Base-by-base conservation (phyloP, 2,113 vertebrate genomes). In the Etheostoma cragini region DNA sequence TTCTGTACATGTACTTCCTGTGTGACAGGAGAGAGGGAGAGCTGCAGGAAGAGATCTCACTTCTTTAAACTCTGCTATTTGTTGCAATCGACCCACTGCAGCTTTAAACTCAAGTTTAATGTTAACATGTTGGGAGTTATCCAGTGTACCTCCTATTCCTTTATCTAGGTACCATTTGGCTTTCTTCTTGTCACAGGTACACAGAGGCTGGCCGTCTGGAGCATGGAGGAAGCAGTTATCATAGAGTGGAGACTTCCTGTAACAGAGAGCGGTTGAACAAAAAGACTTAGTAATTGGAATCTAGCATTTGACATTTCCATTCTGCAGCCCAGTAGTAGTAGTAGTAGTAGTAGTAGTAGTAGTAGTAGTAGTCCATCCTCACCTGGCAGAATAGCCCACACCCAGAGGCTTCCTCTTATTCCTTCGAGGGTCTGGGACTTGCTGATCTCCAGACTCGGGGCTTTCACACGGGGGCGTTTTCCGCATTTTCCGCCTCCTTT, bases 161-260 rank as follows among this genome's bases (percentile, higher is more conserved):
- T 99, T 99, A 87, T 99, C 96, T 79, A 99, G 94, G 90, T 99
- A 99, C 98, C 98, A 99, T 76, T 97, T 97, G 81, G 98, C 98
- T 87, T 99, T 99, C 93, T 98, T 99, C 91, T 97, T 96, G 93
- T 99, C 98, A 79, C 98, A 99, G 22, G 98, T 99, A 75, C 98
- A 99, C 46, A 99, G 95, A 0, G 98, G 98, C 80, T 99, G 97
- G 46, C 97, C 97, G 21, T 99, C 98, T 6, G 98, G 98, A 0
- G 98, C 98, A 8, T 99, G 95, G 45, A 99, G 96, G 89, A 98
- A 99, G 90, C 98, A 99, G 95, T 99, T 99, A 87, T 99, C 98
- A 66, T 99, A 99, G 19, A 99, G 95, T 0, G 98, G 98, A 52
- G 98, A 98, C 91, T 98, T 99, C 91, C 98, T 99, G 84, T 10